Evolutionary conservation across 1,140 invertebrate species (phyloP).

Genomic region (Drosophila grimshawi): DNA sequence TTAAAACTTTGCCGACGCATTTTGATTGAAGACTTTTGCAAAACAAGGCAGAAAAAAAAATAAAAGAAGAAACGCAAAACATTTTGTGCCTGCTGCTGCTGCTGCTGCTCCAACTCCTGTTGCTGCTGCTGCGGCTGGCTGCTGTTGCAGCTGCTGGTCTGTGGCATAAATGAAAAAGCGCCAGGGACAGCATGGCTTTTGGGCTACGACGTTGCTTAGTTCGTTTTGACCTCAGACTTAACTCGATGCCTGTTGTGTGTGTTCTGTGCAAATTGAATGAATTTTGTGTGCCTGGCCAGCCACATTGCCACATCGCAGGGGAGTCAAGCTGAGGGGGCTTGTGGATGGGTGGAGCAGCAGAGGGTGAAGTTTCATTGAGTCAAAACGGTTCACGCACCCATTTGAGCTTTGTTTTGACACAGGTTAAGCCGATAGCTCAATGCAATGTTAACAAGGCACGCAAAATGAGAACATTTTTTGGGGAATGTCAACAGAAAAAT

Average conservation of each 20-base stretch:
- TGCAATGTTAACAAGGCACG: slow-evolving; percentile 11
- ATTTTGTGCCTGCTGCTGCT: not conserved
- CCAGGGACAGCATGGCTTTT: slow-evolving; percentile 17
- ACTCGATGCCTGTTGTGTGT: slow-evolving; percentile 36
- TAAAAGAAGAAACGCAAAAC: slow-evolving; percentile 50
- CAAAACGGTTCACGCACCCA: not conserved
- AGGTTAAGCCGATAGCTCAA: slow-evolving; percentile 11
- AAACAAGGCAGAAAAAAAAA: not conserved
- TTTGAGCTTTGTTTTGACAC: slow-evolving; percentile 1
- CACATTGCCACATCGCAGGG: not conserved
- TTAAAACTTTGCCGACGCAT: slow-evolving; percentile 81
- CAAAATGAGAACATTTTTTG: slow-evolving; percentile 13
- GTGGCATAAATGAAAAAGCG: slow-evolving; percentile 30
- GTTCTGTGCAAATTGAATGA: slow-evolving; percentile 72
- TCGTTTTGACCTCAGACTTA: slow-evolving; percentile 31
- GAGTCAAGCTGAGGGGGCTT: not conserved
- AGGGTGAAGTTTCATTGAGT: not conserved
- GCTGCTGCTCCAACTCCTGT: not conserved
- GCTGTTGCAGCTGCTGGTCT: not conserved
- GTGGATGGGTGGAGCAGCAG: not conserved
- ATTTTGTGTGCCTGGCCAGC: slow-evolving; percentile 38
- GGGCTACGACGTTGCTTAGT: slow-evolving; percentile 17
- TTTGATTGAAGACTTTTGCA: slow-evolving; percentile 74
- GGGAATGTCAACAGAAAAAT: slow-evolving; percentile 6
- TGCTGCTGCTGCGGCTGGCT: not conserved